These are phyloP conservation scores for Addax nasomaculatus DNA, from an alignment of 2,113 vertebrate species.

Conservation along the genomic window DNA sequence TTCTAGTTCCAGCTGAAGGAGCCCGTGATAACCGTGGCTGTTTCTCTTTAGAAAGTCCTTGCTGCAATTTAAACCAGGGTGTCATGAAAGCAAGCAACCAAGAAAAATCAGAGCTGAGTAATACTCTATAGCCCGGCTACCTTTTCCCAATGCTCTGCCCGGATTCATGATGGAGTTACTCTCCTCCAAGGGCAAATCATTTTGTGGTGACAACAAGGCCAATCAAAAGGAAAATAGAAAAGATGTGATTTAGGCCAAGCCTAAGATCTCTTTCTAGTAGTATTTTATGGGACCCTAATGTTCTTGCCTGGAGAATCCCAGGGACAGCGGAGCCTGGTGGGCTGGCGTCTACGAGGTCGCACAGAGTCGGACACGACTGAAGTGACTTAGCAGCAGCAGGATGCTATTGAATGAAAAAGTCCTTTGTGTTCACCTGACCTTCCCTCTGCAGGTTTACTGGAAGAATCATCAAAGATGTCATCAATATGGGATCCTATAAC, in stretches of 20 bases:
- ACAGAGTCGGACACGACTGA: too few species aligned
- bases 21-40: neutral
- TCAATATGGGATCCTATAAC: slow-evolving; percentile 97
- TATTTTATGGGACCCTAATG: neutral
- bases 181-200: neutral
- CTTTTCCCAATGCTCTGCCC: neutral
- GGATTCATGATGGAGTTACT: neutral
- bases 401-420: neutral
- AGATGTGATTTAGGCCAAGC: neutral
- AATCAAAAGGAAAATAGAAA: neutral
- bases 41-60: neutral
- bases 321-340: too few species aligned
- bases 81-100: neutral
- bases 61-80: neutral
- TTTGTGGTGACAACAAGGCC: neutral
- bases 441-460: slow-evolving; percentile 88
- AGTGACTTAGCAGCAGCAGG: too few species aligned
- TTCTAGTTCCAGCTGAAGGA: neutral
- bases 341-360: too few species aligned
- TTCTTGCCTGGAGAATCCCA: too few species aligned
- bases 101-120: neutral
- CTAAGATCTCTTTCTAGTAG: neutral
- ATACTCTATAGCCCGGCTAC: fast-evolving
- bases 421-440: neutral
- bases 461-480: slow-evolving; percentile 86